Conservation (phyloP, 2,113 vertebrate genomes). For the Gallinago paraguaiae region DNA sequence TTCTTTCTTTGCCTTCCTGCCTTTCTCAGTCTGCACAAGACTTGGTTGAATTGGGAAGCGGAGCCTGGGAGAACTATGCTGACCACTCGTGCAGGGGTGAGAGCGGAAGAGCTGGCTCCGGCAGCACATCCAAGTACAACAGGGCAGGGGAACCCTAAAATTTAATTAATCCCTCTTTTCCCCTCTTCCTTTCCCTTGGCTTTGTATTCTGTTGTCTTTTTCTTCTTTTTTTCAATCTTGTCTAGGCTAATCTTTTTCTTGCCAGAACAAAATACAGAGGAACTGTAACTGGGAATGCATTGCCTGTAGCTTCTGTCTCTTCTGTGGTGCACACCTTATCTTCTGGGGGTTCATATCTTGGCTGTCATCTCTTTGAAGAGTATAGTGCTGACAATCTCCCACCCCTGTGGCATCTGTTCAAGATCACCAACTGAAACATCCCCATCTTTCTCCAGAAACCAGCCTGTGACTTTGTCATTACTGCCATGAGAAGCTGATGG, state of each 20-base stretch:
- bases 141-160: background rate
- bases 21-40: background rate
- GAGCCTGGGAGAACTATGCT: background rate
- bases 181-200: background rate
- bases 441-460: background rate
- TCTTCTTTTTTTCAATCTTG: background rate
- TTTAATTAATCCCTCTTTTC: background rate
- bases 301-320: background rate
- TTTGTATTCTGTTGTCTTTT: background rate
- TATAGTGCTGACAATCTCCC: background rate
- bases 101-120: fast-evolving
- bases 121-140: background rate
- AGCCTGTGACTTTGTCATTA: background rate
- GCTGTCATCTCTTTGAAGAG: background rate
- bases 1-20: slow-evolving; percentile 32
- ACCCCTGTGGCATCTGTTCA: background rate
- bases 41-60: background rate
- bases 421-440: background rate
- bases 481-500: background rate
- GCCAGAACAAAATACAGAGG: background rate
- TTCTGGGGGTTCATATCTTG: background rate
- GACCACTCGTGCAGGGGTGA: background rate
- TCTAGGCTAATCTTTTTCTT: background rate
- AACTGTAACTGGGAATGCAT: background rate
- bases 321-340: background rate